phyloP scores from a whole-genome alignment of 2,888 invertebrate genomes.

The Plemyria rubiginata region DNA sequence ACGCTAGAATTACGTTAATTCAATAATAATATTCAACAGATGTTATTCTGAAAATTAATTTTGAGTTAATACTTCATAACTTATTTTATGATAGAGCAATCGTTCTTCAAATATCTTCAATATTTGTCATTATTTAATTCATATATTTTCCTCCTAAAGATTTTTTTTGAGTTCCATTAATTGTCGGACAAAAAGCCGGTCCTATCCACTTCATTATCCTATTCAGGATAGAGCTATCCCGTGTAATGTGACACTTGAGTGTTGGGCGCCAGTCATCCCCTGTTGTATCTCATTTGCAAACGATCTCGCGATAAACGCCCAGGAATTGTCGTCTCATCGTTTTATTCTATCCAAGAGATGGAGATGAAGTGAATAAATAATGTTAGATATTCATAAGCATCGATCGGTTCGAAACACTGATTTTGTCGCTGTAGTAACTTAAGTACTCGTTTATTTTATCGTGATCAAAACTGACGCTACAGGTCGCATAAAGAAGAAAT shows the following conservation, averaged over 20 bases:
- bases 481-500: too few species aligned
- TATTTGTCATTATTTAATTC: too few species aligned
- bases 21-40: too few species aligned
- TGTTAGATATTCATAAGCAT: neutral
- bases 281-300: constrained; percentile 59
- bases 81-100: too few species aligned
- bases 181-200: neutral
- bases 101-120: too few species aligned
- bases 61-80: too few species aligned
- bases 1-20: too few species aligned
- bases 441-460: too few species aligned
- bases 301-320: constrained; percentile 43
- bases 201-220: neutral
- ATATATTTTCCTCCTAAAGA: neutral
- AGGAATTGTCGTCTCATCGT: constrained; percentile 18
- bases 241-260: constrained; percentile 57
- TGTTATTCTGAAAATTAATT: too few species aligned
- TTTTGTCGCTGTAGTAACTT: too few species aligned
- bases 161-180: neutral
- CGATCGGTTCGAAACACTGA: too few species aligned
- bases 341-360: constrained; percentile 5
- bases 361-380: constrained; percentile 3
- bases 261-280: constrained; percentile 61
- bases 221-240: constrained; percentile 54
- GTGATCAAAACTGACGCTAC: too few species aligned